Base-by-base conservation (phyloP, 1,140 invertebrate species). In the Episyrphus balteatus region DNA sequence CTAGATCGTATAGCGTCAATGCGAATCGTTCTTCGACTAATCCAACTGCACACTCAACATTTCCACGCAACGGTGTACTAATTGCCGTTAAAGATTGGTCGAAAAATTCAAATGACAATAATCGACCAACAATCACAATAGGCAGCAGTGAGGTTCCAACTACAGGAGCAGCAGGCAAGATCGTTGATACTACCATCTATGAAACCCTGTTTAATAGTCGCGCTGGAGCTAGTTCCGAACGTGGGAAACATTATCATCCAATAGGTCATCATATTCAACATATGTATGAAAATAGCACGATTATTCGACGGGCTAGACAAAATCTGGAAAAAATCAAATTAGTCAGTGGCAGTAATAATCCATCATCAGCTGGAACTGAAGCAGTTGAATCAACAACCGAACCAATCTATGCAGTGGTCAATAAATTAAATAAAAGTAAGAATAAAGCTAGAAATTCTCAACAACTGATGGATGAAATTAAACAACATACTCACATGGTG, bases 41-140 rank as follows among this genome's bases (percentile, higher is more conserved):
- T 9, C n/a, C 43, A 51, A 42, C 14, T 9, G n/a, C 26, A 32
- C 59, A 65, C 42, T 61, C 63, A 42, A 66, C 56, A n/a, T 56
- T 66, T 47, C 59, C 62, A 19, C 53, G 58, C 26, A 66, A 66
- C 32, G 57, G 61, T 42, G 56, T 68, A 13, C 61, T 66, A 30
- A 66, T 68, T 46, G 64, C 65, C 7, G 62, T 67, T 15, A 66
- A 67, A 47, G 64, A 68, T 53, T 67, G 65, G 63, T 52, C 59
- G 19, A 57, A 38, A 19, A 26, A 21, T 30, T 26, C 15, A 18
- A 21, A 26, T 8, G 21, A 26, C 21, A 26, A 26, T 26, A 26
- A 26, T 26, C 21, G 21, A 26, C 21, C 21, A 26, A 26, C 3
- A 8, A 26, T 26, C 3, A 26, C 21, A 3, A 26, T 26, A 5